phyloP scores from a whole-genome alignment of 2,113 vertebrate genomes.

The Centropus bengalensis region DNA sequence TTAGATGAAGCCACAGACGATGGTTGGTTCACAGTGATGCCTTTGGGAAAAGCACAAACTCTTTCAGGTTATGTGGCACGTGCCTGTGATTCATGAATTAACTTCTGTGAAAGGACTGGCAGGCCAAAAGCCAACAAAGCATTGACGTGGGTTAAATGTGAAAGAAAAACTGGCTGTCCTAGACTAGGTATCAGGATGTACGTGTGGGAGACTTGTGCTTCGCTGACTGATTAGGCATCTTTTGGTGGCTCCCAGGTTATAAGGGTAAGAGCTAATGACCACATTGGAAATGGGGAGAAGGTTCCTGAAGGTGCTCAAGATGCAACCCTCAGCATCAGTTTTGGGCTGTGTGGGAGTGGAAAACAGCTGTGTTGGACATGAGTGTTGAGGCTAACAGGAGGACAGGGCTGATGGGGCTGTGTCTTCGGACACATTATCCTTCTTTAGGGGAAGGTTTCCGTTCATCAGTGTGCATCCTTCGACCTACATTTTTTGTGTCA shows the following conservation, averaged over 20 bases:
- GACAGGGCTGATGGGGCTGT: neutral
- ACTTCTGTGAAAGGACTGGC: neutral
- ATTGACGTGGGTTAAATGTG: neutral
- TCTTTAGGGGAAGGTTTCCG: neutral
- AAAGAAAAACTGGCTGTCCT: neutral
- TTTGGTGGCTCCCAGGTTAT: neutral
- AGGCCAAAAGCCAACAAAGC: neutral
- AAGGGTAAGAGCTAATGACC: neutral
- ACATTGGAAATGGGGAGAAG: neutral
- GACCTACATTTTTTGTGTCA: neutral
- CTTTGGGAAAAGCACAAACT: neutral
- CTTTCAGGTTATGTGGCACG: neutral
- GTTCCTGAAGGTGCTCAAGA: neutral
- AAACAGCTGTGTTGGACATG: neutral
- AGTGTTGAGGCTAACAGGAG: neutral
- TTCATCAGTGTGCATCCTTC: neutral
- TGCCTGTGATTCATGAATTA: neutral
- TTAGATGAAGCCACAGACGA: neutral
- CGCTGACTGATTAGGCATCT: neutral
- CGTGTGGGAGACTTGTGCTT: neutral
- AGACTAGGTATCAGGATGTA: neutral
- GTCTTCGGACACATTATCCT: neutral
- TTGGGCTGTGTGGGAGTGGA: neutral
- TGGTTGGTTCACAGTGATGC: neutral
- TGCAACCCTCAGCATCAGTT: no score